phyloP scores from a whole-genome alignment of 2,113 vertebrate genomes.

The Scomber colias region DNA sequence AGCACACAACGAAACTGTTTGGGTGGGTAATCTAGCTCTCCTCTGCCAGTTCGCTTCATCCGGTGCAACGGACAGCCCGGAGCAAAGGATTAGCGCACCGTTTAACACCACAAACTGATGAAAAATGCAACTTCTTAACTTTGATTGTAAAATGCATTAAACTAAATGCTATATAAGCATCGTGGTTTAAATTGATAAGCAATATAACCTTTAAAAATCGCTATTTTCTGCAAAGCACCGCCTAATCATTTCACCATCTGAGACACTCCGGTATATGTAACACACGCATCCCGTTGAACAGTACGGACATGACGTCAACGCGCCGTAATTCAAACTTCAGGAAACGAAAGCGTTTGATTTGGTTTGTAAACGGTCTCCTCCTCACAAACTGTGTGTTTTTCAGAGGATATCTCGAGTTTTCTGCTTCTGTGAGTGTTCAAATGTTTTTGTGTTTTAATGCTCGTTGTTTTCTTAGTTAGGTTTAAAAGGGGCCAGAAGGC shows the following conservation, averaged over 20 bases:
- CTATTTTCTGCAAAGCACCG: not conserved
- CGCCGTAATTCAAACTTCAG: constrained; percentile 79
- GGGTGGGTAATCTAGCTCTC: rapidly evolving
- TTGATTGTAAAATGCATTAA: too few relatives aligned
- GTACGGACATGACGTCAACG: constrained; percentile 65
- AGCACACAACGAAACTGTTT: constrained; percentile 2
- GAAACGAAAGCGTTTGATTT: constrained; percentile 63
- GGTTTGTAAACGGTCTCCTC: constrained; percentile 36
- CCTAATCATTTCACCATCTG: rapidly evolving
- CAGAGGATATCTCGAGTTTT: not conserved
- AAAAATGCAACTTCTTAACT: not conserved
- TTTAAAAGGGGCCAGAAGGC: not conserved
- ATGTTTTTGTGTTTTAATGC: not conserved
- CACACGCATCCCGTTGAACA: not conserved
- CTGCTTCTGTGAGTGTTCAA: constrained; percentile 43
- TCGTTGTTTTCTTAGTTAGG: not conserved
- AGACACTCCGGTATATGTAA: rapidly evolving
- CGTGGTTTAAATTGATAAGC: not conserved
- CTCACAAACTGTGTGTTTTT: not conserved
- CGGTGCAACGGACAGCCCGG: not conserved
- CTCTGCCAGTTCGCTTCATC: constrained; percentile 11
- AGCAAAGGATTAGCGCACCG: rapidly evolving
- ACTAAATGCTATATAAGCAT: not conserved
- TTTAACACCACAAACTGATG: not conserved
- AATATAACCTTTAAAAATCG: not conserved